Evolutionary conservation across 2,113 vertebrate genomes (phyloP), one percentile per base, ranked within the genome.

Genomic region (Spea multiplicata): DNA sequence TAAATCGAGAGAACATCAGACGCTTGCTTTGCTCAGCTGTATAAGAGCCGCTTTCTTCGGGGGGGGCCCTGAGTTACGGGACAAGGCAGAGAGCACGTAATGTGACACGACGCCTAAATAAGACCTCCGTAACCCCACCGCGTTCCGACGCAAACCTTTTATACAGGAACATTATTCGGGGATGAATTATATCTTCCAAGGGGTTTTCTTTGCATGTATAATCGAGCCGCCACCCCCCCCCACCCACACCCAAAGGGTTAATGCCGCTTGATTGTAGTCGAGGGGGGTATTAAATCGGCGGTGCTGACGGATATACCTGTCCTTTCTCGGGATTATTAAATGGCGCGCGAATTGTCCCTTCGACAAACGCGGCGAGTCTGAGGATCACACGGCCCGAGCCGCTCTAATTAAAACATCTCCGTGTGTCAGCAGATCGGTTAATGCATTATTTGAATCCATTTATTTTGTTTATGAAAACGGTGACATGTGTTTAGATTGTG

Each of bases 381-480:
- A 91, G 88, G 91, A 93, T 86, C 87, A 90, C 88, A 0, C 85
- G 86, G 90, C 87, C 88, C 91, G 90, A 91, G 86, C 91, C 91
- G 92, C 92, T 91, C 91, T 95, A 95, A 96, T 97, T 95, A 97
- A 95, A 94, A 94, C 93, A 93, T 95, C 90, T 95, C 90, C 86
- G 86, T 89, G 91, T 94, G 94, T 96, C 94, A 95, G 92, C 92
- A 91, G 87, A 91, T 92, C 92, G 91, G 94, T 94, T 30, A 96
- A 96, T 94, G 92, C 94, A 94, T 96, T 95, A 97, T 97, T 96
- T 98, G 95, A 93, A 90, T 92, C 94, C 92, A 95, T 96, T 95
- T 96, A 94, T 95, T 95, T 93, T 89, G 92, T 91, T 93, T 93
- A 92, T 93, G 92, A 92, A 30, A 92, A 92, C 89, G 88, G 87